These are phyloP conservation scores for Alouatta palliata DNA, from an alignment of 2,113 vertebrate species.

Conservation along the genomic window DNA sequence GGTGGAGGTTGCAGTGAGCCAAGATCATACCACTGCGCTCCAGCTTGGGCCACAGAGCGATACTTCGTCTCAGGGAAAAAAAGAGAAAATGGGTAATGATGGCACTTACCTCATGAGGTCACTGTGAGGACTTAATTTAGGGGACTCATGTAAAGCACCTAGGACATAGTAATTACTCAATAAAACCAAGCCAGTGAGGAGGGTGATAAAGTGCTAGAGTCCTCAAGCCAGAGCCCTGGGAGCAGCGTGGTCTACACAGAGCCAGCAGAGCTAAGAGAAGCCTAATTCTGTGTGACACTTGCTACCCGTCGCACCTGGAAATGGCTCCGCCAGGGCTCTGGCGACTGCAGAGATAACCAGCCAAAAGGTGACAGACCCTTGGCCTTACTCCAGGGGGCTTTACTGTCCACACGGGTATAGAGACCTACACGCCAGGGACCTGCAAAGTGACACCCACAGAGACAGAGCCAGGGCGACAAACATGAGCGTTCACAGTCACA, in stretches of 20 bases:
- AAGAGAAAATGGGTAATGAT: neutral
- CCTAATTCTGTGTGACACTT: neutral
- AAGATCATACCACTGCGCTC: too few species aligned
- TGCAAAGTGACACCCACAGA: neutral
- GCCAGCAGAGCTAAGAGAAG: neutral
- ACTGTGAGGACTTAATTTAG: neutral
- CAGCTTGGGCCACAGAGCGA: too few species aligned
- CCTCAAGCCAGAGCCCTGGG: neutral
- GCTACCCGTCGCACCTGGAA: neutral
- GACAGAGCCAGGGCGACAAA: neutral
- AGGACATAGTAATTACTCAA: neutral
- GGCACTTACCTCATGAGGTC: neutral
- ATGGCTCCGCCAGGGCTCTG: neutral
- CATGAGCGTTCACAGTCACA: fast-evolving
- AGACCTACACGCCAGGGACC: neutral
- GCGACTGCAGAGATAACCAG: neutral
- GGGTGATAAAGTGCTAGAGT: too few species aligned
- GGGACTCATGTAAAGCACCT: neutral
- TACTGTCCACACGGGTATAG: fast-evolving
- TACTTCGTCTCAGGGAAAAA: too few species aligned
- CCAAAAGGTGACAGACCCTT: neutral
- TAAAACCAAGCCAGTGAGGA: neutral
- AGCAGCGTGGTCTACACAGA: neutral
- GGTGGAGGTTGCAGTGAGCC: too few species aligned
- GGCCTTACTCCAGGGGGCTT: neutral